phyloP scores from a whole-genome alignment of 2,113 vertebrate genomes.

The Sylvietta virens region DNA sequence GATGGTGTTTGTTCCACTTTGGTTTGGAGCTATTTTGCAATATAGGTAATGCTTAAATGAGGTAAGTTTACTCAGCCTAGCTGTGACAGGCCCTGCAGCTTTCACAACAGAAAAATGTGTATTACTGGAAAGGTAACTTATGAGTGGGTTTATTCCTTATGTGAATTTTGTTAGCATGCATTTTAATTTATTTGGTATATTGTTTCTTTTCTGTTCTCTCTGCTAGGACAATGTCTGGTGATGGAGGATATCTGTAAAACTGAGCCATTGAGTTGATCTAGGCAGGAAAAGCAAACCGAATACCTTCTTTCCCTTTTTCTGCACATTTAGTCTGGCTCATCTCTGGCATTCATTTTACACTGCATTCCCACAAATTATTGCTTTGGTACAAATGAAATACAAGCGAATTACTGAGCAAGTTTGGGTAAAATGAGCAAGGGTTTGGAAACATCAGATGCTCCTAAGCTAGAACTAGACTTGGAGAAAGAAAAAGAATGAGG shows the following conservation, averaged over 20 bases:
- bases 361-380: neutral
- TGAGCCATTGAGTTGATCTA: neutral
- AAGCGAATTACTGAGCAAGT: neutral
- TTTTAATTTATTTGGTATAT: neutral
- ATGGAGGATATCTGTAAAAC: neutral
- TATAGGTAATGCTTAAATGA: neutral
- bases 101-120: neutral
- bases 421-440: neutral
- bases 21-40: conserved; percentile 9
- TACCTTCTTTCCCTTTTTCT: neutral
- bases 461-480: neutral
- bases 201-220: neutral
- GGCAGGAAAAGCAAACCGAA: neutral
- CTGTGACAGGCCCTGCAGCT: neutral
- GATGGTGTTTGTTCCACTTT: neutral
- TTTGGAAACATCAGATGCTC: neutral
- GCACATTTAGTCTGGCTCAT: neutral
- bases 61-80: neutral
- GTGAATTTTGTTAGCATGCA: neutral
- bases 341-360: neutral
- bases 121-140: neutral
- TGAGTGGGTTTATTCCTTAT: neutral
- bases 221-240: neutral
- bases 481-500: neutral
- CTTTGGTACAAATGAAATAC: neutral